Base-by-base conservation (phyloP, 1,140 invertebrate genomes). In the Mesaphorura yosii region DNA sequence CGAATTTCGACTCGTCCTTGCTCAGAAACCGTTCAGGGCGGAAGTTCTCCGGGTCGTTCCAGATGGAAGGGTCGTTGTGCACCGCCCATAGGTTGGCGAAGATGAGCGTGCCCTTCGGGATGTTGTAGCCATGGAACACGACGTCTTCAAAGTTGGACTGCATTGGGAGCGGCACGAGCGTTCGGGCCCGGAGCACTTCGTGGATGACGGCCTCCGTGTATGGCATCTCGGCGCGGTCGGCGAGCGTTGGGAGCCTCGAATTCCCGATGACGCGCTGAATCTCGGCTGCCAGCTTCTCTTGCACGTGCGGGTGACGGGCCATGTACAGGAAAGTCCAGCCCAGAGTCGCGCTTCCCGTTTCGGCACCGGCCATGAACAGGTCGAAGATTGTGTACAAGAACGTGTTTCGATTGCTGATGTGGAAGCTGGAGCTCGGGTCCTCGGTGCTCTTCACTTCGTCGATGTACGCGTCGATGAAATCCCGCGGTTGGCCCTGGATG, bases 251-350 rank as follows among this genome's bases (percentile, higher is more conserved):
- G 29, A 76, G 65, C 58, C 82, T 68, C 23, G 82, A 75, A 51
- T 75, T 70, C 0, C 81, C 82, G 25, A 90, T 72, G 0, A 88
- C 75, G 56, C 69, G 65, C 64, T 88, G 86, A 53, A 91, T 80
- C 73, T 91, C 86, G 45, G 77, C 73, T 53, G 84, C 83, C 0
- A 83, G 83, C 67, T 81, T 82, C 50, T 71, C 75, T 64, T 90
- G 87, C 2, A 88, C 76, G 17, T 84, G 74, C 19, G 81, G 85
- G 64, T 84, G 76, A 38, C 80, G 66, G 1, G 88, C 75, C 53
- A 91, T 67, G 57, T 84, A 80, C 47, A 88, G 76, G 48, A 91
- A 81, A 37, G 78, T 76, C 64, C 86, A 87, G n/a, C 78, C 77
- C 58, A 87, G 70, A 25, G 78, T 79, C 63, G 86, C 86, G 22